Conservation (phyloP, 2,113 vertebrate species). For the Picathartes gymnocephalus region DNA sequence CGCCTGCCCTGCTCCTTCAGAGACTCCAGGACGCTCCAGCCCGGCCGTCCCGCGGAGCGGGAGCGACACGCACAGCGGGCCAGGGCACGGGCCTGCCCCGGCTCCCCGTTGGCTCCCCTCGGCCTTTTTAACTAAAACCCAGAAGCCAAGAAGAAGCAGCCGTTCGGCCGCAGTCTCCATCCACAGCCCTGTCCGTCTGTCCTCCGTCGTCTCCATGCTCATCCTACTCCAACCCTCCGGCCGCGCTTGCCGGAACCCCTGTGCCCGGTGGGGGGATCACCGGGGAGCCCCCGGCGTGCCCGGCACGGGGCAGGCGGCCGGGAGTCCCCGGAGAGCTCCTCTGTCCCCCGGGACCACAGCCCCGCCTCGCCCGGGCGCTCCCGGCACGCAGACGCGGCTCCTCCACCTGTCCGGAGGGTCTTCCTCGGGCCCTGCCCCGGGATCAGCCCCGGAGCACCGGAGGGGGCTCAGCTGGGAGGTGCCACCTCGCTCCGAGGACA, state of each 20-base stretch:
- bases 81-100: slow-evolving; percentile 13
- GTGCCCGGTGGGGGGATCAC: background rate
- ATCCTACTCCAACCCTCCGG: slow-evolving; percentile 19
- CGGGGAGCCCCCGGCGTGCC: accelerated
- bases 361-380: accelerated
- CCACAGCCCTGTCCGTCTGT: slow-evolving; percentile 53
- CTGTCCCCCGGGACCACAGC: background rate
- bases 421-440: background rate
- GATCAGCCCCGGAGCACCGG: accelerated
- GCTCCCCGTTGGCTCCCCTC: slow-evolving; percentile 50
- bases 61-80: slow-evolving; percentile 53
- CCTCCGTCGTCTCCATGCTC: slow-evolving; percentile 21
- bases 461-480: background rate
- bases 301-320: accelerated
- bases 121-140: slow-evolving; percentile 69
- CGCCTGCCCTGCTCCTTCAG: background rate
- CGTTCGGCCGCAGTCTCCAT: slow-evolving; percentile 29
- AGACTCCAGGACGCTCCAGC: slow-evolving; percentile 34
- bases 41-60: background rate
- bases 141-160: slow-evolving; percentile 59
- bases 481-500: background rate
- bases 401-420: background rate
- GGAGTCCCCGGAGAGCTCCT: background rate
- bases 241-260: background rate
- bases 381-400: background rate